Evolutionary conservation across 2,113 vertebrate genomes (phyloP).

Genomic region (Phasianus colchicus): DNA sequence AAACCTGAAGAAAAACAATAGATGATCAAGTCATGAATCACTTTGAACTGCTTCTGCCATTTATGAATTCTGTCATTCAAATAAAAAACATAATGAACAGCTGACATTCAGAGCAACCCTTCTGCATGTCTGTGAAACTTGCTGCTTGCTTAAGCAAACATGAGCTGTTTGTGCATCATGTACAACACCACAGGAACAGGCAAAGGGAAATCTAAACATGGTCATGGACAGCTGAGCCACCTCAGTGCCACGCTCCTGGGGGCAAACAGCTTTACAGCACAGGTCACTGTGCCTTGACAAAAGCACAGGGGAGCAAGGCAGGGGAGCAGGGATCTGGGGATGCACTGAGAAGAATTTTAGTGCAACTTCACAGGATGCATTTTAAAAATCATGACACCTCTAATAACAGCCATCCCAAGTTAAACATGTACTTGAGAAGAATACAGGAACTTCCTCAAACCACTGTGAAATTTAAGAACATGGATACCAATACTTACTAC

Average conservation of each 20-base stretch:
- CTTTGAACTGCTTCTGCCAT: neutral
- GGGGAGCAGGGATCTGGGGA: neutral
- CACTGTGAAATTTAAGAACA: neutral
- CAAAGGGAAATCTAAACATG: neutral
- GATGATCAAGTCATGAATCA: neutral
- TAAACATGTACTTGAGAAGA: neutral
- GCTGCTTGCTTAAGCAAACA: neutral
- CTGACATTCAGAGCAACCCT: neutral
- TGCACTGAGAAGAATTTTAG: neutral
- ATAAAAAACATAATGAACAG: neutral
- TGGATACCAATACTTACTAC: accelerated
- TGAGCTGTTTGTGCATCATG: accelerated
- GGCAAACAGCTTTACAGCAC: no score
- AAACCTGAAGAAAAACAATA: neutral
- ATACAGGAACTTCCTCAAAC: neutral
- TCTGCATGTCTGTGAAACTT: accelerated
- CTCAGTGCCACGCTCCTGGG: accelerated
- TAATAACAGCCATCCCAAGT: neutral
- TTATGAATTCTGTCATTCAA: neutral
- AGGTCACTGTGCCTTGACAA: neutral
- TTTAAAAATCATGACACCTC: neutral
- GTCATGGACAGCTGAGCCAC: neutral
- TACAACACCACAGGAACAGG: accelerated
- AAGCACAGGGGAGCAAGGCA: neutral
- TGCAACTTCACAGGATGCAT: neutral